Base-by-base conservation (phyloP, 2,888 invertebrate genomes). In the Xanthorhoe designata region DNA sequence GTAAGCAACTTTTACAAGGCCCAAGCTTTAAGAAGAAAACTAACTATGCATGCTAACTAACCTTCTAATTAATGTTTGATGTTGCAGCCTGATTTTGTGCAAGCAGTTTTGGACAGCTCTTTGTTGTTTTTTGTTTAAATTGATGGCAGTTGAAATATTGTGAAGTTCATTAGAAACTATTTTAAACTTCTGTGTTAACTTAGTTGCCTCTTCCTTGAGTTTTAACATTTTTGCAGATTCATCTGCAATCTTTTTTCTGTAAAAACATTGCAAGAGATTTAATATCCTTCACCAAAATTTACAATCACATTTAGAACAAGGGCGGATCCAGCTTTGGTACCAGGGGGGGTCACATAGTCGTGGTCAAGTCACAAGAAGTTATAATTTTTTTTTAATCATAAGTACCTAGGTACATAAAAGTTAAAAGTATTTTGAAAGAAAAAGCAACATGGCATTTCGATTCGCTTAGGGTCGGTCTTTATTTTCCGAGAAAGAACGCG, bases 41-140 rank as follows among this genome's bases (percentile, higher is more conserved):
- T 13, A 3, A 13, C 10, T 42, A 42, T 42, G 13, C 38, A 42
- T 42, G 32, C 47, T 13, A 47, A 73, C 29, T 45, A 24, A 50
- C 94, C 93, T 92, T 80, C 89, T 90, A 35, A 92, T 75, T 55
- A 94, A 78, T 68, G 84, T 78, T 74, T 93, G 92, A 76, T 94
- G 93, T 58, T 92, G 88, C 55, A 83, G 78, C 71, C 91, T 85
- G 66, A 91, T 90, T 79, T 87, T 88, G 1, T 82, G 76, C 57
- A 94, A 78, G 74, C 81, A 85, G 38, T 76, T 86, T 73, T 94
- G 91, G 0, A 89, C 83, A 24, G 83, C 76, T 71, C 82, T 86
- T 64, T 91, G 90, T 68, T 91, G 86, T 70, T 85, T 92, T 75
- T 91, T 92, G 71, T 94, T 94, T 10, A 91, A 73, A 17, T 87